These are phyloP conservation scores for Serranus cabrilla DNA, from an alignment of 2,797 vertebrate genomes.

Conservation along the genomic window DNA sequence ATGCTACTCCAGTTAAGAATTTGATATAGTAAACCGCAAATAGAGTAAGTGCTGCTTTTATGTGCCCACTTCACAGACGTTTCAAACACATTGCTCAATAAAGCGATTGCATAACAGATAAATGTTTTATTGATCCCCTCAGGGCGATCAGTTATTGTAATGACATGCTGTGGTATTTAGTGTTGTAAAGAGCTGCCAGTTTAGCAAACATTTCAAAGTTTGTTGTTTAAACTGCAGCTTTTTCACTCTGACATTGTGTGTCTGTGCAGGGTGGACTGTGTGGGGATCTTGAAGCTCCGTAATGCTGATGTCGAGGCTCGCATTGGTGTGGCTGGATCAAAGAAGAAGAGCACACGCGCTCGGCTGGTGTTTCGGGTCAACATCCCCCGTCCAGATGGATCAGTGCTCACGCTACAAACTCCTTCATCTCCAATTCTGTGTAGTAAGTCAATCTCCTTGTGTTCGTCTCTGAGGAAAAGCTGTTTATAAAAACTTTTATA, in stretches of 20 bases:
- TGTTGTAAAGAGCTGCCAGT: constrained; percentile 9
- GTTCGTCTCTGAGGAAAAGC: constrained; percentile 8
- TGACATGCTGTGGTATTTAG: constrained; percentile 12
- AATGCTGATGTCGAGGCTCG: constrained; percentile 98
- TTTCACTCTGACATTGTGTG: constrained; percentile 6
- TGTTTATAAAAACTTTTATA: neutral
- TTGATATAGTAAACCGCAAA: constrained; percentile 3
- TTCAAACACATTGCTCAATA: constrained; percentile 8
- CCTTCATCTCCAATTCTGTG: constrained; percentile 95
- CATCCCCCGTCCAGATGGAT: constrained; percentile 93
- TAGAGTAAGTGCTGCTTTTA: neutral
- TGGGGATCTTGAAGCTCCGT: constrained; percentile 96
- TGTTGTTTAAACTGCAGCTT: constrained; percentile 23
- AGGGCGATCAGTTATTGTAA: neutral
- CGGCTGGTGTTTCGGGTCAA: constrained; percentile 96
- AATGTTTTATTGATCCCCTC: neutral
- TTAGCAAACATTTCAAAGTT: constrained; percentile 19
- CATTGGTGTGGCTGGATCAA: constrained; percentile 96
- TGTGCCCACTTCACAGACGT: neutral
- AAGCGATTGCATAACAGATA: neutral
- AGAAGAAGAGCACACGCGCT: constrained; percentile 98
- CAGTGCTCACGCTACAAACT: constrained; percentile 93
- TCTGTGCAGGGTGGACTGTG: constrained; percentile 93
- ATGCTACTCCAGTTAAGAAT: neutral
- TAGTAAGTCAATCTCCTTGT: constrained; percentile 89